Conservation (phyloP, 2,888 invertebrate genomes). For the Athrips mouffetella region DNA sequence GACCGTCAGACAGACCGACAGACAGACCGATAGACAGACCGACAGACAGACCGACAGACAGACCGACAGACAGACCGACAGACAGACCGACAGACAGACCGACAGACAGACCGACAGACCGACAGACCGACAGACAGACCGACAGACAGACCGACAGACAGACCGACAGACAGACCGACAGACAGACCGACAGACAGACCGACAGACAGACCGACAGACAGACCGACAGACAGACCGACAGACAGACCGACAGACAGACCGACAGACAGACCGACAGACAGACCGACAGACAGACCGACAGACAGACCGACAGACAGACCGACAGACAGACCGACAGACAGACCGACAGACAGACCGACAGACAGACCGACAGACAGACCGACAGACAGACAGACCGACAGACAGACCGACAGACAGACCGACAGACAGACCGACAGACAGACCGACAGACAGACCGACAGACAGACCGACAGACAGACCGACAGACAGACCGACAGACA, state of each 20-base stretch:
- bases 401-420: slow-evolving; percentile 9
- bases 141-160: not conserved
- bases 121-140: slow-evolving; percentile 12
- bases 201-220: slow-evolving; percentile 10
- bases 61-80: not conserved
- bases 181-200: slow-evolving; percentile 9
- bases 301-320: slow-evolving; percentile 9
- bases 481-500: slow-evolving; percentile 10
- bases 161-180: slow-evolving; percentile 9
- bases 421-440: slow-evolving; percentile 9
- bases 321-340: slow-evolving; percentile 10
- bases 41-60: not conserved
- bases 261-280: slow-evolving; percentile 7
- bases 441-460: slow-evolving; percentile 9
- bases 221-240: slow-evolving; percentile 9
- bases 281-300: slow-evolving; percentile 9
- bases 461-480: slow-evolving; percentile 9
- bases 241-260: slow-evolving; percentile 9
- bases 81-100: not conserved
- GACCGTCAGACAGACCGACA: not conserved
- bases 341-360: slow-evolving; percentile 9
- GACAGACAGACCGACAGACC: slow-evolving; percentile 9
- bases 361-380: slow-evolving; percentile 9
- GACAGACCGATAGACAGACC: not conserved
- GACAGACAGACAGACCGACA: slow-evolving; percentile 9